Base-by-base conservation (phyloP, 1,140 invertebrate genomes). In the Drosophila ironensis region DNA sequence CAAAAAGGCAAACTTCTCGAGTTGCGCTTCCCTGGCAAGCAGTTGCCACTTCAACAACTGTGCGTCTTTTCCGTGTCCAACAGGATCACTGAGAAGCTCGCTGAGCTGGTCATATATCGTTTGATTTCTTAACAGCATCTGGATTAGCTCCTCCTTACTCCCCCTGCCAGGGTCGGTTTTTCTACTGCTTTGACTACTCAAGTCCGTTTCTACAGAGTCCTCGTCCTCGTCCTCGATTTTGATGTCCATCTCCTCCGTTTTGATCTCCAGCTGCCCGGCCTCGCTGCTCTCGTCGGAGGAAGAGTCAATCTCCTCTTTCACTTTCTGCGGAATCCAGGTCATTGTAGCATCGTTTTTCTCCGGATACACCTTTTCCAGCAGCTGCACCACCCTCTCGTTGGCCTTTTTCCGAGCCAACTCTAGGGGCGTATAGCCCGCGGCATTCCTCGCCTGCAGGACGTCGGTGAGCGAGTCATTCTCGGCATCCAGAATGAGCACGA, bases 401-500 rank as follows among this genome's bases (percentile, higher is more conserved):
- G 41, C 70, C 38, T 61, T 66, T 22, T 9, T 20, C 0, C 52
- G 54, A 0, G 89, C 84, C 50, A 90, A 45, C 27, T 88, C 72
- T 16, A 89, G 7, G 0, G 89, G 70, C 1, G 87, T 90, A 22
- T 61, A 60, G 0, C 71, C 70, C 0, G 88, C 81, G 1, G 68
- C 68, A 53, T 90, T 90, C 2, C 44, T 47, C 5, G 73, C 42
- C 42, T 71, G 40, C 9, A 90, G 40, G 16, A 84, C 74, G 24
- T 87, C 69, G 0, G 53, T 54, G 5, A 74, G 44, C 14, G 56
- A 48, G 5, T 69, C 16, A 35, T 74, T 68, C 5, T 80, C 61
- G 12, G 88, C 73, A 59, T 90, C 84, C 14, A 93, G 59, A 30
- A 93, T 88, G 50, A 90, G 91, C 24, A 90, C 74, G n/a, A 93